Evolutionary conservation across 2,797 vertebrate species (phyloP).

Genomic region (Pangasius larnaudii): DNA sequence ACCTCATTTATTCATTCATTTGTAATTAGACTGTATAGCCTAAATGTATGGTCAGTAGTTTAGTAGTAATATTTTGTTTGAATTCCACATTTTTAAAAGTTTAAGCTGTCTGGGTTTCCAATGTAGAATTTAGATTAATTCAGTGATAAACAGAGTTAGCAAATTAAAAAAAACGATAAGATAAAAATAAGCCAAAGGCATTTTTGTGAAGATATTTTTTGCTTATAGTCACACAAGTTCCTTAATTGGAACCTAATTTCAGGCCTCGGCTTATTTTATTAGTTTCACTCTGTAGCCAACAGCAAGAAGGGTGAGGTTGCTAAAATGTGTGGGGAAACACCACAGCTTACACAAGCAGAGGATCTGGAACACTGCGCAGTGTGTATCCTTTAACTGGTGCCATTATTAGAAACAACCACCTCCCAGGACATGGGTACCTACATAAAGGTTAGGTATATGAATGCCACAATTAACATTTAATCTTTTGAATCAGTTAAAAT

Average conservation of each 20-base stretch:
- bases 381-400: neutral
- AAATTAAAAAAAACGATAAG: slow-evolving; percentile 7
- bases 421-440: neutral
- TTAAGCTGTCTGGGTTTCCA: neutral
- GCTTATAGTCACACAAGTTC: neutral
- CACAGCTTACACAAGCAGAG: neutral
- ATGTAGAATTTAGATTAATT: slow-evolving; percentile 4
- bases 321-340: neutral
- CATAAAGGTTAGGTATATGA: neutral
- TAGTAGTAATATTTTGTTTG: neutral
- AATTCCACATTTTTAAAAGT: neutral
- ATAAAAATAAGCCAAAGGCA: slow-evolving; percentile 1
- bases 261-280: neutral
- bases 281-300: neutral
- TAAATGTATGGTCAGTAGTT: neutral
- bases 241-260: neutral
- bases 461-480: neutral
- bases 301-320: neutral
- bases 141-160: neutral
- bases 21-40: neutral
- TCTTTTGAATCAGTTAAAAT: neutral
- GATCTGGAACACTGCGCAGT: neutral
- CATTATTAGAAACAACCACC: neutral
- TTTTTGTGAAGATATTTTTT: neutral
- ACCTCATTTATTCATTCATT: neutral